Evolutionary conservation across 2,888 invertebrate species (phyloP), one percentile per base, ranked within the genome.

Genomic region (Xestobium rufovillosum): DNA sequence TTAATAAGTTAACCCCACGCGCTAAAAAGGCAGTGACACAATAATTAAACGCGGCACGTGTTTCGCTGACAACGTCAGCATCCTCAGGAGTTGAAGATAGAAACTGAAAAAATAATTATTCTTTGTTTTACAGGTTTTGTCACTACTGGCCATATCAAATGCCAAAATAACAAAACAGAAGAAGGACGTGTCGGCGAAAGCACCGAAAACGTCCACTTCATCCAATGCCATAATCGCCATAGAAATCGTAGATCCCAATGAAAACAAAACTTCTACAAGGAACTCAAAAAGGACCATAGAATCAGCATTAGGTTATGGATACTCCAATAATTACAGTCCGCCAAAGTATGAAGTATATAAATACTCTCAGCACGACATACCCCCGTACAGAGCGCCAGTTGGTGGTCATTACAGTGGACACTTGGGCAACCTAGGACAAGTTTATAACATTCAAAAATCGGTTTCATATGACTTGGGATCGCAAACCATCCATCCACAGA

Each of bases 241-340:
- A 37, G 75, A 76, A 61, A 76, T 76, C 33, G 71, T 76, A 0
- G 74, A 76, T 39, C 71, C 72, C 2, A 67, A 71, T 14, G 60
- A 69, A 3, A 71, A 70, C 16, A 55, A 55, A 26, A 47, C 50
- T 2, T 47, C 35, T 14, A 39, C 51, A 2, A 60, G 57, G 36
- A 74, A 73, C 57, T 70, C 68, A 1, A 85, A 85, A 54, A 68
- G 85, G 47, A 85, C 84, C 0, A 78, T 84, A 9, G 81, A 84
- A 45, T 75, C 76, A 1, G 76, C 78, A 31, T 64, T 85, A 8
- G 85, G 85, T 38, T 84, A 80, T 56, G 81, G 80, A 4, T 76
- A 73, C 44, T 4, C 72, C 70, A 28, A 63, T 66, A 49, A 57
- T 39, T 49, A 53, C 31, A 55, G 61, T n/a, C 61, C 62, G 17